phyloP scores from a whole-genome alignment of 2,797 vertebrate genomes.

The Australoheros facetus region DNA sequence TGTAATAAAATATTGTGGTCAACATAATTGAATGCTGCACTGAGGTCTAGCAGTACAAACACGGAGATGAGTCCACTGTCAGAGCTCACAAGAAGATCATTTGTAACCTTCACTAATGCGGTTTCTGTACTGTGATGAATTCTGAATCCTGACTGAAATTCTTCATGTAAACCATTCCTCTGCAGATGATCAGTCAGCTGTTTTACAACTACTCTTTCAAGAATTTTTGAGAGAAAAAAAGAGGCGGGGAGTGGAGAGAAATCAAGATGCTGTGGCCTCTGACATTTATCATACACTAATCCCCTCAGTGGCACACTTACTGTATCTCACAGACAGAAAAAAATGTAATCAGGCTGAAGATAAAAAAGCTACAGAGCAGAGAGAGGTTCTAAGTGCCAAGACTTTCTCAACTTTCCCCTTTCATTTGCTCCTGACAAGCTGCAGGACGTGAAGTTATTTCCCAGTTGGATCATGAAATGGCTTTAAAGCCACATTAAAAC shows the following conservation, averaged over 20 bases:
- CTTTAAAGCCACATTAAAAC: neutral
- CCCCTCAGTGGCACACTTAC: slow-evolving; percentile 27
- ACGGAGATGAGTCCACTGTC: too few species aligned
- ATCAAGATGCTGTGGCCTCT: slow-evolving; percentile 19
- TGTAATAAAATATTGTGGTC: too few species aligned
- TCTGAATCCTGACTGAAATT: too few species aligned
- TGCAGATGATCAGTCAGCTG: too few species aligned
- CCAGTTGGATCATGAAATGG: neutral
- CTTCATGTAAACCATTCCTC: too few species aligned
- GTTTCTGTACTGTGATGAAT: too few species aligned
- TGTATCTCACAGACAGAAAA: slow-evolving; percentile 5
- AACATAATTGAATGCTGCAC: too few species aligned
- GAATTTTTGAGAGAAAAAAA: too few species aligned
- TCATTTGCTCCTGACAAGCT: slow-evolving; percentile 8
- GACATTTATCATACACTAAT: slow-evolving; percentile 41
- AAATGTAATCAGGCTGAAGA: slow-evolving; percentile 27
- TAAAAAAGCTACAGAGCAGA: slow-evolving; percentile 19
- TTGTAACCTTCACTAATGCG: too few species aligned
- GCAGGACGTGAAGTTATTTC: neutral
- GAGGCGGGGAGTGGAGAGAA: neutral
- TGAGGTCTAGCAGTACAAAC: too few species aligned
- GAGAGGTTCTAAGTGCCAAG: neutral
- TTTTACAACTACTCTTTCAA: too few species aligned
- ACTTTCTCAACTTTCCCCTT: neutral
- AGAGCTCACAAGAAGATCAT: too few species aligned